phyloP scores from a whole-genome alignment of 1,140 invertebrate species.

The Halesus radiatus region DNA sequence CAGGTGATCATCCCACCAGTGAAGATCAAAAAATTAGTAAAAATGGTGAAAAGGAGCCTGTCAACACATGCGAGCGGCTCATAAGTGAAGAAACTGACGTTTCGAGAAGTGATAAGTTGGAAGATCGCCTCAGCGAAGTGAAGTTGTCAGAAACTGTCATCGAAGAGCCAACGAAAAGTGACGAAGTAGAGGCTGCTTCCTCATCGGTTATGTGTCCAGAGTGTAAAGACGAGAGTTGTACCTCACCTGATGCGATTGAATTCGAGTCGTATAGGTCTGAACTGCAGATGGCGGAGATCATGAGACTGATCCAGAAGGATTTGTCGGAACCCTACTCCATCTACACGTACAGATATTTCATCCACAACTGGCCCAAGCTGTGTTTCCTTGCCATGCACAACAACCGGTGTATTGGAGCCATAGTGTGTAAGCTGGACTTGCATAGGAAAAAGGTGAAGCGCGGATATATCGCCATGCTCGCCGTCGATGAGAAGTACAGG shows the following conservation, averaged over 20 bases:
- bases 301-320: slow-evolving; percentile 98
- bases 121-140: slow-evolving; percentile 30
- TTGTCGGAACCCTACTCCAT: slow-evolving; percentile 99
- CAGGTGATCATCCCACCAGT: slow-evolving; percentile 26
- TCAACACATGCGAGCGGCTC: slow-evolving; percentile 23
- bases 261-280: slow-evolving; percentile 70
- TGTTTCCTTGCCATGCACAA: slow-evolving; percentile 95
- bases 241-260: slow-evolving; percentile 58
- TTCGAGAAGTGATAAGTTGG: slow-evolving; percentile 4
- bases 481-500: slow-evolving; percentile 95
- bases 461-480: slow-evolving; percentile 99
- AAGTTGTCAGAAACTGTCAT: slow-evolving; percentile 13
- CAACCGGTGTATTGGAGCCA: slow-evolving; percentile 93
- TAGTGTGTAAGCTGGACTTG: slow-evolving; percentile 97
- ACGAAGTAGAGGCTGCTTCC: not conserved
- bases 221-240: slow-evolving; percentile 35
- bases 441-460: slow-evolving; percentile 92
- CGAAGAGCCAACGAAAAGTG: slow-evolving; percentile 9
- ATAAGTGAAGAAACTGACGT: not conserved
- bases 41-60: slow-evolving; percentile 30
- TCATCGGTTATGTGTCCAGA: slow-evolving; percentile 26
- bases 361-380: slow-evolving; percentile 99
- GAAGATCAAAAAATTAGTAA: slow-evolving; percentile 40
- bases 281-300: slow-evolving; percentile 79
- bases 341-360: slow-evolving; percentile 99